Base-by-base conservation (phyloP, 2,113 vertebrate genomes). In the Cygnus atratus region DNA sequence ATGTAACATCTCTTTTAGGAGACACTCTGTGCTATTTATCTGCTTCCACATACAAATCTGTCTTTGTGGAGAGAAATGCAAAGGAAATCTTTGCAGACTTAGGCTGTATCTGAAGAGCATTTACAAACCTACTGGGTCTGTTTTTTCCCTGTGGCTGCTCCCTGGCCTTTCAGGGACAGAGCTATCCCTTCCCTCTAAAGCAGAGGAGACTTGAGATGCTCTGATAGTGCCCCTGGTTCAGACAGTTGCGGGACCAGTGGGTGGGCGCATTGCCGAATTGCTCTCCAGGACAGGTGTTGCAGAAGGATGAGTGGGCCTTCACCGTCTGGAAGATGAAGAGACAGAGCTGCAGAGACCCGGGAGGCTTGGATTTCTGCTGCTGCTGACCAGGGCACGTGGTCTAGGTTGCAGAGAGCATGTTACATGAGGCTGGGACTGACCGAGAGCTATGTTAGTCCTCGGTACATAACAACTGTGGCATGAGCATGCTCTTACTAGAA, bases 301-400 rank as follows among this genome's bases (percentile, higher is more conserved):
- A 2, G 1, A 19, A 9, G 54, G 39, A 4, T 0, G 24, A 10
- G 24, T 29, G 54, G 24, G 10, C 16, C 57, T 22, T 31, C 0
- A 1, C 63, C 24, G 2, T 13, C 24, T 6, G 24, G 55, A 37
- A 16, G 29, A 2, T 0, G 1, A 11, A 19, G 44, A 26, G 43
- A 20, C 31, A 58, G 11, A n/a, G 31, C 57, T n/a, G 3, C 3
- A 1, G 33, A 6, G 58, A 1, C 41, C 0, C 2, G n/a, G 63
- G 16, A 18, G 21, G 16, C 3, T 1, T 37, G 0, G 1, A 4
- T 1, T 3, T 15, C 1, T 1, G 35, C 55, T 22, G 39, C 10
- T 52, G 46, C 67, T 9, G 16, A 46, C 43, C 31, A n/a, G 41
- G 7, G 31, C 48, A 48, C 37, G 5, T 7, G 46, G 33, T 11